These are phyloP conservation scores for Bubalus kerabau DNA, from an alignment of 2,113 vertebrate species.

Conservation along the genomic window DNA sequence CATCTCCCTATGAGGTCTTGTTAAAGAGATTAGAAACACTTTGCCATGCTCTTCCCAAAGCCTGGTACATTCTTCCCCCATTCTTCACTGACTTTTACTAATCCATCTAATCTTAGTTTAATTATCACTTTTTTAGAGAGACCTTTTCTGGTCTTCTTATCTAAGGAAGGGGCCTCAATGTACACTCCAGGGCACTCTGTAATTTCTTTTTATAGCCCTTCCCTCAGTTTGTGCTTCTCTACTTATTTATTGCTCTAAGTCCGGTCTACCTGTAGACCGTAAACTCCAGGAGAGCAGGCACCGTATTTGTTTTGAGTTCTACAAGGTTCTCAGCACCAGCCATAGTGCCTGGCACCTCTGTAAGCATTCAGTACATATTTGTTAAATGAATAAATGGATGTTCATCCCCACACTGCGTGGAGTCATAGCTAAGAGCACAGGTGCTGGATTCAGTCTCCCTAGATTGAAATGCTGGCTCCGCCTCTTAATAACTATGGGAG, in stretches of 20 bases:
- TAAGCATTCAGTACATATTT: neutral
- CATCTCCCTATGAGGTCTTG: neutral
- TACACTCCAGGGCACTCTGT: neutral
- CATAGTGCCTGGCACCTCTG: neutral
- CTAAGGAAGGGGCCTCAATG: neutral
- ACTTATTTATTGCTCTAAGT: neutral
- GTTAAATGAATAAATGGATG: neutral
- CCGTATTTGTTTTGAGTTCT: neutral
- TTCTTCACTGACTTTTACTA: slow-evolving; percentile 40
- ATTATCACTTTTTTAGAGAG: slow-evolving; percentile 52
- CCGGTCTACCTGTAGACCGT: neutral
- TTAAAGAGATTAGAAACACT: slow-evolving; percentile 37
- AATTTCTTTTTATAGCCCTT: neutral
- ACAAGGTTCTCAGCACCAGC: neutral
- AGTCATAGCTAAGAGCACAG: neutral
- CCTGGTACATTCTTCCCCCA: neutral
- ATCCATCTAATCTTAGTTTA: slow-evolving; percentile 32
- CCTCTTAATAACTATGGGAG: neutral
- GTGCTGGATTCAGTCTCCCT: neutral
- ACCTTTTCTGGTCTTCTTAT: neutral
- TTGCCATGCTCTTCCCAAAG: neutral
- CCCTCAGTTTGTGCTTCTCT: neutral
- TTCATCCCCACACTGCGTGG: neutral
- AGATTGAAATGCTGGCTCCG: neutral
- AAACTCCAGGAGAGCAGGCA: neutral